Conservation (phyloP, 2,888 invertebrate species). For the Allacma fusca region DNA sequence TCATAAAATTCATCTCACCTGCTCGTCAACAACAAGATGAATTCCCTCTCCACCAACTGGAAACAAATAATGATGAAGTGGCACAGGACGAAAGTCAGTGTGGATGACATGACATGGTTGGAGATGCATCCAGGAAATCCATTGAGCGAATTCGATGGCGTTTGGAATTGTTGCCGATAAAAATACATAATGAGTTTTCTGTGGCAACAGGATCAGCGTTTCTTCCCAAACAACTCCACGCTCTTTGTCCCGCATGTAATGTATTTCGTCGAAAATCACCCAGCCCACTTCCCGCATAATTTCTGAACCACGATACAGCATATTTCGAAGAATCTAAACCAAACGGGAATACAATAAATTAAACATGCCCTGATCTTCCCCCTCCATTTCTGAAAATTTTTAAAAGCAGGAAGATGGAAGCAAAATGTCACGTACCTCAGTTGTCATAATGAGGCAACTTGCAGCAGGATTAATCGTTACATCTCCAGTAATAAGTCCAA, state of each 20-base stretch:
- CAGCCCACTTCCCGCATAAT: conserved; percentile 99
- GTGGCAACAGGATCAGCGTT: conserved; percentile 94
- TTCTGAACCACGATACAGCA: conserved; percentile 98
- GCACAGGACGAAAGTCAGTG: conserved; percentile 97
- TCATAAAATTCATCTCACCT: conserved; percentile 69
- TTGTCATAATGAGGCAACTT: conserved; percentile 99
- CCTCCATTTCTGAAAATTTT: no score
- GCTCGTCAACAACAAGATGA: conserved; percentile 94
- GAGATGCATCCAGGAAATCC: conserved; percentile 92
- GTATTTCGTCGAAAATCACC: conserved; percentile 99
- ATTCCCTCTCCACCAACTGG: conserved; percentile 96
- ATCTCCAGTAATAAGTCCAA: conserved; percentile 98
- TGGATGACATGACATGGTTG: conserved; percentile 99
- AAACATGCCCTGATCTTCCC: no score
- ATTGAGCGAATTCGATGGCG: conserved; percentile 93
- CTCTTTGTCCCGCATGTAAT: conserved; percentile 99
- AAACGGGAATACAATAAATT: neutral
- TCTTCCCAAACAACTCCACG: conserved; percentile 99
- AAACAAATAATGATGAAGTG: conserved; percentile 97
- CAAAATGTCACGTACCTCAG: no score
- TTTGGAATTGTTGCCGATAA: conserved; percentile 99
- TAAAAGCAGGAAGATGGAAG: no score
- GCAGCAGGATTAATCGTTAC: conserved; percentile 99
- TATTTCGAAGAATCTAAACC: conserved; percentile 91
- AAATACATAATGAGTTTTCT: conserved; percentile 98